These are phyloP conservation scores for Petrocephalus microphthalmus DNA, from an alignment of 2,113 vertebrate species.

Conservation along the genomic window DNA sequence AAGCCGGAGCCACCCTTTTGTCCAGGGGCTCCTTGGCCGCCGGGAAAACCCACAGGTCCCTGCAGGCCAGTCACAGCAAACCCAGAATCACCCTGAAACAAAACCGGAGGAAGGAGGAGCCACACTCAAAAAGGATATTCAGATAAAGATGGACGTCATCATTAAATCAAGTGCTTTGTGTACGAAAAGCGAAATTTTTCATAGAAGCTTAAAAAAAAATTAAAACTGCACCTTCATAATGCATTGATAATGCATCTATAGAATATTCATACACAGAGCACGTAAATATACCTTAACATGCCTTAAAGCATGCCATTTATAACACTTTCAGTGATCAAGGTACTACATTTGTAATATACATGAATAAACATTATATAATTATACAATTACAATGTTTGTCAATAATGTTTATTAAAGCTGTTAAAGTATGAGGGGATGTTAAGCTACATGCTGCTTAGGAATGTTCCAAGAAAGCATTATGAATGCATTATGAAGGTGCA, in stretches of 20 bases:
- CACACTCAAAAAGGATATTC: not conserved
- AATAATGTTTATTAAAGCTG: not conserved
- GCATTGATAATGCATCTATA: not conserved
- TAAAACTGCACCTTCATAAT: not conserved
- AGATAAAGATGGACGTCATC: not conserved
- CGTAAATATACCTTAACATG: not conserved
- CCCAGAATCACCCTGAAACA: slow-evolving; percentile 80
- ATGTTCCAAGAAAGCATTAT: not conserved
- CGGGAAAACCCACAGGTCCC: slow-evolving; percentile 71
- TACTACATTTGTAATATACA: not conserved
- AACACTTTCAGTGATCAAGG: not conserved
- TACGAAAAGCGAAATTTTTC: not conserved
- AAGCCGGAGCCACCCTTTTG: slow-evolving; percentile 85
- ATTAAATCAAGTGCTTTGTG: not conserved
- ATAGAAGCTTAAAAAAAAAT: not conserved
- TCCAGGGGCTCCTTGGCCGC: slow-evolving; percentile 74
- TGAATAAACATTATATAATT: not conserved
- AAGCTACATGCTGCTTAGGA: not conserved
- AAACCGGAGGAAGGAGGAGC: not conserved
- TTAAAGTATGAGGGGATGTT: not conserved
- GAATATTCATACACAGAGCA: not conserved
- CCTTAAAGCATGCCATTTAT: not conserved
- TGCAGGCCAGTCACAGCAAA: slow-evolving; percentile 77
- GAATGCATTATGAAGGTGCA: not conserved
- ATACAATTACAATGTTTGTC: not conserved